These are phyloP conservation scores for Osedax frankpressi DNA, from an alignment of 2,888 invertebrate species.

Conservation along the genomic window DNA sequence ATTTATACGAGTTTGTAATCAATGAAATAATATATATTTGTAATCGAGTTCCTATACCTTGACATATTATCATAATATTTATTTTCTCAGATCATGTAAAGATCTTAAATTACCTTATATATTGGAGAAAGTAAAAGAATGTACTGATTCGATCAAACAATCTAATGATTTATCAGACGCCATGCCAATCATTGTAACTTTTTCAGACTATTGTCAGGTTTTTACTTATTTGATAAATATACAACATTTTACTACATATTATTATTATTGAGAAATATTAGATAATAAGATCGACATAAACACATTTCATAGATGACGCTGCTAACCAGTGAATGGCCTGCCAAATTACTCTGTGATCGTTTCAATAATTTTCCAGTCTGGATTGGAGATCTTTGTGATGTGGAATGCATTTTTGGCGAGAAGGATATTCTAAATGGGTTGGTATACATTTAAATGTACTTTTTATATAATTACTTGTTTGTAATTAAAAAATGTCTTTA, in stretches of 20 bases:
- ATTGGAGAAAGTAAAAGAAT: background rate
- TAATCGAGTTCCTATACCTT: too few species aligned
- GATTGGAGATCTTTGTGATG: conserved; percentile 22
- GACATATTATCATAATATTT: too few species aligned
- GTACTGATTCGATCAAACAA: background rate
- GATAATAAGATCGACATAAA: too few species aligned
- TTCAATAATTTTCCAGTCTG: conserved; percentile 16
- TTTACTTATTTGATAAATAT: too few species aligned
- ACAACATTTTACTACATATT: too few species aligned
- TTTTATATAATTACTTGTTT: too few species aligned
- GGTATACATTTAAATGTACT: background rate
- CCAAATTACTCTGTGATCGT: conserved; percentile 26
- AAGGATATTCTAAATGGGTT: background rate
- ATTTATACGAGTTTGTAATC: conserved; percentile 7
- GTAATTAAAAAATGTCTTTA: too few species aligned
- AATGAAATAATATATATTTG: too few species aligned
- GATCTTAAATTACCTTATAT: background rate
- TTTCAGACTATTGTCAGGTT: conserved; percentile 29
- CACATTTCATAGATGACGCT: background rate
- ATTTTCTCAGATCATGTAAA: conserved; percentile 12
- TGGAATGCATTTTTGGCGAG: conserved; percentile 22
- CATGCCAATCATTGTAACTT: conserved; percentile 24
- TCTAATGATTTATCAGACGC: conserved; percentile 17
- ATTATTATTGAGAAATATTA: too few species aligned
- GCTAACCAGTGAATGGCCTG: conserved; percentile 24